Evolutionary conservation across 2,113 vertebrate genomes (phyloP).

Genomic region (Strix aluco): DNA sequence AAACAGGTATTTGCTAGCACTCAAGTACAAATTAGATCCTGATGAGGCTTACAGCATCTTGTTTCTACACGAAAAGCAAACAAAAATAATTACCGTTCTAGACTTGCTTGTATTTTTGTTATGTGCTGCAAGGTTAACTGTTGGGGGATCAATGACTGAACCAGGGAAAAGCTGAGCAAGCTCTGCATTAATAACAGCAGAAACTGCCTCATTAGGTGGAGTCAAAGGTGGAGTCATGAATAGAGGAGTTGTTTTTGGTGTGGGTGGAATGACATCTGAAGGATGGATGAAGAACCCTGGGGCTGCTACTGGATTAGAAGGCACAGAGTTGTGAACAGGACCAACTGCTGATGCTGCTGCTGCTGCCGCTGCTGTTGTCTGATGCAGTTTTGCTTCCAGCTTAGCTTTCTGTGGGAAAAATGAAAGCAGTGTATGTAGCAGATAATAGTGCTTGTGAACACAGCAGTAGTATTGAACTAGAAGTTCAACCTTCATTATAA

Average conservation of each 20-base stretch:
- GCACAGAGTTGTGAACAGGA: conserved; percentile 93
- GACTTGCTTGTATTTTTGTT: conserved; percentile 91
- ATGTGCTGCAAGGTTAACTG: conserved; percentile 91
- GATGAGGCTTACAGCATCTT: not conserved
- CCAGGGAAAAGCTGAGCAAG: conserved; percentile 96
- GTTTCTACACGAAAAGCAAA: not conserved
- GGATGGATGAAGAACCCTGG: conserved; percentile 98
- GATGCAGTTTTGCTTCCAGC: conserved; percentile 97
- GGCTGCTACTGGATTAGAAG: conserved; percentile 90
- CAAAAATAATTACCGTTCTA: conserved; percentile 85
- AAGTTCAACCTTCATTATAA: not conserved
- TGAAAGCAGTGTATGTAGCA: conserved; percentile 53
- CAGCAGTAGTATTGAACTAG: not conserved
- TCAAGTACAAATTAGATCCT: not conserved
- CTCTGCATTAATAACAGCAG: conserved; percentile 93
- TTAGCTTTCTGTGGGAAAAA: conserved; percentile 91
- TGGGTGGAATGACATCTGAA: conserved; percentile 97
- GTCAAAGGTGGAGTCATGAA: conserved; percentile 99
- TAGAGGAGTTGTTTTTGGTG: conserved; percentile 97
- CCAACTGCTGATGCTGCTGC: conserved; percentile 85
- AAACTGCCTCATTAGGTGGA: conserved; percentile 95
- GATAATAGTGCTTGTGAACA: not conserved
- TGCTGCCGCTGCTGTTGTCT: conserved; percentile 91
- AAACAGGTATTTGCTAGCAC: not conserved
- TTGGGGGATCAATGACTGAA: conserved; percentile 91